Evolutionary conservation across 2,888 invertebrate species (phyloP).

Genomic region (Platycheirus rosarum): DNA sequence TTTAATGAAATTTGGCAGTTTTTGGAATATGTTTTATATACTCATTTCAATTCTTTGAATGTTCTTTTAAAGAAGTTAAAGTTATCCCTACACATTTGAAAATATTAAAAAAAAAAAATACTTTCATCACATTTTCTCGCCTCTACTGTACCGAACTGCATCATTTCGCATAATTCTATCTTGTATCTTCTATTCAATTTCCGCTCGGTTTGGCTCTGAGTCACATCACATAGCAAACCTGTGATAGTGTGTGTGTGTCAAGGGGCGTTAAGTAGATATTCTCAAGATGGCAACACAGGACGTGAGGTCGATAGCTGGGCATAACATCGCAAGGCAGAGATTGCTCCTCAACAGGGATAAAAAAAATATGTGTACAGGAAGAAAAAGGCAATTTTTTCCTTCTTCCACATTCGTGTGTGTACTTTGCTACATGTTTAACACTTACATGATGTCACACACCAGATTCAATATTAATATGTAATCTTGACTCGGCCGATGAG

Average conservation of each 20-base stretch:
- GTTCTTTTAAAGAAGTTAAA: too few relatives aligned
- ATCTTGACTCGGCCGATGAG: slow-evolving; percentile 30
- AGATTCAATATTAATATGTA: slow-evolving; percentile 67
- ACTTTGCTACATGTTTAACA: slow-evolving; percentile 51
- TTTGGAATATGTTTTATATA: too few relatives aligned
- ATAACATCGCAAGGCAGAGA: slow-evolving; percentile 4
- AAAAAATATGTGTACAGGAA: too few relatives aligned
- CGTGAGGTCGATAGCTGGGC: slow-evolving; percentile 60
- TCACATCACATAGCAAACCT: slow-evolving; percentile 36
- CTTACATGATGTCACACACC: slow-evolving; percentile 52
- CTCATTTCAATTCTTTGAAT: too few relatives aligned
- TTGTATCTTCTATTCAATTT: slow-evolving; percentile 49
- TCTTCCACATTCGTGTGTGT: neutral
- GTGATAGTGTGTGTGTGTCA: slow-evolving; percentile 66
- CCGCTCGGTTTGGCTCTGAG: slow-evolving; percentile 19
- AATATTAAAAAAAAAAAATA: too few relatives aligned
- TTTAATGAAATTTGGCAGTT: too few relatives aligned
- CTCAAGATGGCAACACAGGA: slow-evolving; percentile 67
- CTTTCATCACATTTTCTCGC: too few relatives aligned
- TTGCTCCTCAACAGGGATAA: slow-evolving; percentile 1
- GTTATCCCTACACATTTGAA: too few relatives aligned
- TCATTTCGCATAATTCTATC: neutral
- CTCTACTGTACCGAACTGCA: slow-evolving; percentile 28
- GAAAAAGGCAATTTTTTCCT: slow-evolving; percentile 12
- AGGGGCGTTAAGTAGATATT: slow-evolving; percentile 69